Evolutionary conservation across 1,140 invertebrate genomes (phyloP), one percentile per base, ranked within the genome.

Genomic region (Nasonia vitripennis): DNA sequence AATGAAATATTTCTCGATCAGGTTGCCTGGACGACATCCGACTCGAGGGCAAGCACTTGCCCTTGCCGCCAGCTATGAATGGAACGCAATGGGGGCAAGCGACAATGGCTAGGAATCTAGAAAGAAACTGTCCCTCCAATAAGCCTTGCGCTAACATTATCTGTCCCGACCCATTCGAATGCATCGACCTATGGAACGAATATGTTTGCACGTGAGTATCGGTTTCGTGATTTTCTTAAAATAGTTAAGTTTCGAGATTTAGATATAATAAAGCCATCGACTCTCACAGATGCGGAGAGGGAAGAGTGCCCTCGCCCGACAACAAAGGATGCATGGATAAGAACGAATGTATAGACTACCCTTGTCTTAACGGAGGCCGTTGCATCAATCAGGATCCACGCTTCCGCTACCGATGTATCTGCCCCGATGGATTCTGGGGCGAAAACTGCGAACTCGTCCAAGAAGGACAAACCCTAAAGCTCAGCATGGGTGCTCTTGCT

Each of bases 191-290:
- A 0, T 99, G 98, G 98, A 98, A 97, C 93, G 96, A 98, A 93
- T 98, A 98, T 89, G 98, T 99, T 90, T 99, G 98, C 98, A 98
- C 97, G 98, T 99, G 94, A 96, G 97, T 90, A 85, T 71, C n/a
- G 11, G 10, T 11, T 2, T 70, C 10, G 67, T 27, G 17, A 70
- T 70, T n/a, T 27, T 55, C 0, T 17, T 9, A 55, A 27, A 17
- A 17, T 55, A 2, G 12, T 78, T 81, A 14, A 55, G 82, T 83
- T 62, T 70, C 78, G 82, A 86, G 91, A 37, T 45, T 27, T 27
- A 27, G 27, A n/a, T 12, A 68, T 68, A 9, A 74, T 45, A 45
- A 45, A 20, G 5, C 14, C 1, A 2, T 11, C 6, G 4, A 71
- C 31, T 10, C 12, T 83, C 45, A 89, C 91, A 98, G 98, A 93